phyloP scores from a whole-genome alignment of 2,113 vertebrate genomes.

The Semnornis frantzii region DNA sequence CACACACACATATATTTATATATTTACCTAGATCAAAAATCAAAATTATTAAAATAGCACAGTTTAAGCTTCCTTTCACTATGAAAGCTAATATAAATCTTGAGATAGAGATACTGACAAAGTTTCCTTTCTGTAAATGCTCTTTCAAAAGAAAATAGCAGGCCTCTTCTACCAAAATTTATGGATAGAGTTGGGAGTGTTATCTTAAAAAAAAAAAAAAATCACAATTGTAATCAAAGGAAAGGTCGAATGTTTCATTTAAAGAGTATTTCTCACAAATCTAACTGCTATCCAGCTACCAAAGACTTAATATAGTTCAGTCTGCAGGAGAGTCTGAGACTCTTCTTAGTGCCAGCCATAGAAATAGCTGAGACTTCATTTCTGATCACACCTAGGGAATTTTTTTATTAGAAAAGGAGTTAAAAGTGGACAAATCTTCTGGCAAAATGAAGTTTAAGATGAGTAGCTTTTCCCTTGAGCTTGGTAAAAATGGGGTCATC shows the following conservation, averaged over 20 bases:
- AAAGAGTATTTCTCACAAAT: not conserved
- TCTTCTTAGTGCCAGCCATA: not conserved
- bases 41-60: not conserved
- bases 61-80: not conserved
- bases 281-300: not conserved
- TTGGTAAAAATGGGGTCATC: not conserved
- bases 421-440: not conserved
- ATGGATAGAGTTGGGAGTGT: not conserved
- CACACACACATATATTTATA: not conserved
- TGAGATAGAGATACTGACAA: not conserved
- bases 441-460: not conserved
- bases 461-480: not conserved
- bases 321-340: not conserved
- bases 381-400: not conserved
- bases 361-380: not conserved
- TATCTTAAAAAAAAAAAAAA: not conserved
- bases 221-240: not conserved
- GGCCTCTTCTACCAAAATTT: not conserved
- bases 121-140: not conserved
- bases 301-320: not conserved
- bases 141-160: not conserved
- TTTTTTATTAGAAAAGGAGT: not conserved
- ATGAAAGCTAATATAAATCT: not conserved
- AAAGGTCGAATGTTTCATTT: not conserved
- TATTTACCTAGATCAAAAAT: not conserved